Percentiles rank a stretch among this genome's conserved stretches.
Evolutionary conservation across 2,797 vertebrate genomes (phyloP).

Genomic region (Centroberyx gerrardi): DNA sequence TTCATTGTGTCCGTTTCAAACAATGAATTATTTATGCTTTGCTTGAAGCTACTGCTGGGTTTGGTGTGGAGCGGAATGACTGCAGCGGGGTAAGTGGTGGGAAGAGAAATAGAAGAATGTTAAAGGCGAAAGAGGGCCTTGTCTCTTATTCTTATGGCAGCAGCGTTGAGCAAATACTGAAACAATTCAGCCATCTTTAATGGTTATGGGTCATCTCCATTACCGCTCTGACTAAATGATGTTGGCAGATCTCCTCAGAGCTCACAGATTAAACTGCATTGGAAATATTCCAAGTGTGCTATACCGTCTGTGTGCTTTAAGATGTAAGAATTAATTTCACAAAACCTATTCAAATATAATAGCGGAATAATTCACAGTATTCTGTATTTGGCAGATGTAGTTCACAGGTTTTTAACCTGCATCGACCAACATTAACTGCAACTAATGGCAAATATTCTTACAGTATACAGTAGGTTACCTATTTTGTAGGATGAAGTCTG

Average conservation of each 20-base stretch:
- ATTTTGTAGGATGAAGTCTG: background rate
- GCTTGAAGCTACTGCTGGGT: slow-evolving; percentile 75
- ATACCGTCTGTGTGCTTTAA: slow-evolving; percentile 2
- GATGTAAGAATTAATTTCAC: background rate
- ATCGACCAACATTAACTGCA: too few relatives aligned
- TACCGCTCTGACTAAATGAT: slow-evolving; percentile 28
- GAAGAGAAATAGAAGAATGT: slow-evolving; percentile 61
- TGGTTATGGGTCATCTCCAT: slow-evolving; percentile 32
- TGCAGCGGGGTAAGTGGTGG: slow-evolving; percentile 60
- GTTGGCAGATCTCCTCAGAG: slow-evolving; percentile 1
- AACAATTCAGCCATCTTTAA: slow-evolving; percentile 35
- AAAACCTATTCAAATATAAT: background rate
- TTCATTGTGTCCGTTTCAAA: slow-evolving; percentile 82
- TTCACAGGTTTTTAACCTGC: too few relatives aligned
- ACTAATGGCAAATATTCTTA: background rate
- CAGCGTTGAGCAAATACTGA: slow-evolving; percentile 33
- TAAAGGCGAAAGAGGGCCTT: slow-evolving; percentile 43
- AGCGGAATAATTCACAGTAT: too few relatives aligned
- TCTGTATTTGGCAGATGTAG: too few relatives aligned
- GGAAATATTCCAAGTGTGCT: background rate
- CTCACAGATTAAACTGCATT: slow-evolving; percentile 16
- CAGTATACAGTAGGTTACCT: background rate
- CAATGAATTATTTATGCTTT: slow-evolving; percentile 86
- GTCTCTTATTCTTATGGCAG: slow-evolving; percentile 36
- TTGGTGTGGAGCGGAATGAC: slow-evolving; percentile 59